Evolutionary conservation across 2,888 invertebrate species (phyloP).

Genomic region (Pycnomerus fuliginosus): DNA sequence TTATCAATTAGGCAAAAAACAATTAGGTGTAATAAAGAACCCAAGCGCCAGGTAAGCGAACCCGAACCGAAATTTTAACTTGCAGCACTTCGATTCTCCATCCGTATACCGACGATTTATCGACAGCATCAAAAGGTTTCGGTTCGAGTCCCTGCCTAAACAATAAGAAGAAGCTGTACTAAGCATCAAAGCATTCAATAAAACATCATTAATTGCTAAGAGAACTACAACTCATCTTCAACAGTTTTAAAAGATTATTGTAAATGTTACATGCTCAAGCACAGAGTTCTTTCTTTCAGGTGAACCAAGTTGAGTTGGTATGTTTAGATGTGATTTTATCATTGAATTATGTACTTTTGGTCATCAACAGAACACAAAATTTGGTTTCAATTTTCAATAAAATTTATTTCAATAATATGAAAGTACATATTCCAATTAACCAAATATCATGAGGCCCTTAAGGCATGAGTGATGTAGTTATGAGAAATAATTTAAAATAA

Average conservation of each 20-base stretch:
- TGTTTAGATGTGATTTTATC: too few relatives aligned
- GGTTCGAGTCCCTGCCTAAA: conserved; percentile 55
- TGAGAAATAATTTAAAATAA: too few relatives aligned
- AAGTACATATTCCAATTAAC: conserved; percentile 22
- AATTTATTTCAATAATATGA: too few relatives aligned
- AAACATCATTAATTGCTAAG: conserved; percentile 35
- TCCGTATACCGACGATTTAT: too few relatives aligned
- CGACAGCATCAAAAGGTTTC: too few relatives aligned
- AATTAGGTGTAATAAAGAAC: conserved; percentile 31
- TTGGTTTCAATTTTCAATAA: too few relatives aligned
- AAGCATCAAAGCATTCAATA: conserved; percentile 49
- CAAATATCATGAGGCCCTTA: too few relatives aligned
- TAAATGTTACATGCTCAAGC: conserved; percentile 45
- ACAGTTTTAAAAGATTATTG: conserved; percentile 29
- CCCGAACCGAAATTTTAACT: conserved; percentile 50
- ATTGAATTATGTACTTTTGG: conserved; percentile 20
- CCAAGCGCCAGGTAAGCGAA: conserved; percentile 49
- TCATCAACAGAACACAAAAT: too few relatives aligned
- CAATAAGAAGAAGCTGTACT: conserved; percentile 48
- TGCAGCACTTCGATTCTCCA: too few relatives aligned
- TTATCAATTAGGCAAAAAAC: conserved; percentile 18
- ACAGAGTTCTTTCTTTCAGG: conserved; percentile 34
- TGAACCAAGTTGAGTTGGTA: conserved; percentile 14
- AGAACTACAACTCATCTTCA: conserved; percentile 33
- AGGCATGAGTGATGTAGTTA: too few relatives aligned